Base-by-base conservation (phyloP, 2,888 invertebrate species). In the Megamerina dolium region DNA sequence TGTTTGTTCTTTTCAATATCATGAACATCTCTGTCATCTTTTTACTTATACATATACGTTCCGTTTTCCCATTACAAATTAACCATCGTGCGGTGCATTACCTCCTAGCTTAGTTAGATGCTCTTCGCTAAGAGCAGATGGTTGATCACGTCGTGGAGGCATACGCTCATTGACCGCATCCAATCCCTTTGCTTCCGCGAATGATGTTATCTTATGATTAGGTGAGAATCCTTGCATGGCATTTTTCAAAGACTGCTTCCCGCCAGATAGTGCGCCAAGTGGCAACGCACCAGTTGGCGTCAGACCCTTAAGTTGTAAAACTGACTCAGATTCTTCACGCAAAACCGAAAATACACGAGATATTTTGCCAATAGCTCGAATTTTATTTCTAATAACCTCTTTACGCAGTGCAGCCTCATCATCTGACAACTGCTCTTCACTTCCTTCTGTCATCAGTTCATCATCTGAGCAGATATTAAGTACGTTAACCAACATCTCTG, bases 381-480 rank as follows among this genome's bases (percentile, higher is more conserved):
- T 99, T 79, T 99, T 99, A 79, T 97, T 99, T 61, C 95, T 85
- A 71, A 99, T 99, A 58, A 99, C 96, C 77, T 99, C 99, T 79
- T 99, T 99, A 66, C 99, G 84, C 74, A 88, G 82, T 77, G 90
- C 89, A 66, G 92, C 92, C 79, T 84, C 82, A 74, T 82, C 81
- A 77, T 68, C 67, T n/a, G 68, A 60, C 4, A 59, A 46, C 9
- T 63, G 63, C 45, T 68, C 68, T 49, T 96, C 96, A 73, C 96
- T 96, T 57, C 89, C 93, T 70, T 97, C 96, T 56, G 89, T 82
- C 84, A 92, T 91, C 55, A 99, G 81, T 77, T 99, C 99, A 76
- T 99, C 97, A 77, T 99, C 97, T 62, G 97, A 96, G 77, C 97
- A 99, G 73, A 99, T 99, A 78, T 94, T 99, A 73, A 99, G 81